phyloP scores from a whole-genome alignment of 2,797 vertebrate species.

The Lates japonicus region DNA sequence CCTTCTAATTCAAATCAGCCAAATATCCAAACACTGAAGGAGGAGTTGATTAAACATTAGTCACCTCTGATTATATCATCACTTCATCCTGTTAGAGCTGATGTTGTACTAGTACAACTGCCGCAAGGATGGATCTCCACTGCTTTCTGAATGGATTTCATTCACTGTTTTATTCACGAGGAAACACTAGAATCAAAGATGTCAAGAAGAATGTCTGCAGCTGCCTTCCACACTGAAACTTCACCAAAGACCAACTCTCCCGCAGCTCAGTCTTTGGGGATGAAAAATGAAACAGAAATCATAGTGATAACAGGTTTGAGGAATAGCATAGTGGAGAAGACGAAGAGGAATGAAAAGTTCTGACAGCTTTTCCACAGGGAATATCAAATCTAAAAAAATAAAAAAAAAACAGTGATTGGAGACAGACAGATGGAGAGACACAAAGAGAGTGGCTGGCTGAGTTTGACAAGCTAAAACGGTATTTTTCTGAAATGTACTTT shows the following conservation, averaged over 20 bases:
- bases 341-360: conserved; percentile 23
- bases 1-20: conserved; percentile 20
- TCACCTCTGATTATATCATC: conserved; percentile 25
- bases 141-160: conserved; percentile 10
- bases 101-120: conserved; percentile 7
- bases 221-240: conserved; percentile 30
- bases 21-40: conserved; percentile 9
- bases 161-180: conserved; percentile 39
- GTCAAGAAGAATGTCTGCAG: conserved; percentile 22
- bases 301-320: conserved; percentile 58
- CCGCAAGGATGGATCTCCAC: not conserved
- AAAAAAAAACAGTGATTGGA: conserved; percentile 29
- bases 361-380: conserved; percentile 58
- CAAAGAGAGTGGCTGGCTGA: conserved; percentile 7
- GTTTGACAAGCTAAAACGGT: conserved; percentile 13
- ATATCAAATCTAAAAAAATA: conserved; percentile 35
- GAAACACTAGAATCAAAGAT: conserved; percentile 37
- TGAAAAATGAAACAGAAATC: conserved; percentile 58
- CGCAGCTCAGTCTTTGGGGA: conserved; percentile 42
- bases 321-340: conserved; percentile 40
- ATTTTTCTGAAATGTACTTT: conserved; percentile 18
- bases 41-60: conserved; percentile 30
- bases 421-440: conserved; percentile 22
- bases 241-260: conserved; percentile 33
- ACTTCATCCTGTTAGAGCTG: conserved; percentile 16